phyloP scores from a whole-genome alignment of 2,797 vertebrate genomes.

The Thunnus albacares region DNA sequence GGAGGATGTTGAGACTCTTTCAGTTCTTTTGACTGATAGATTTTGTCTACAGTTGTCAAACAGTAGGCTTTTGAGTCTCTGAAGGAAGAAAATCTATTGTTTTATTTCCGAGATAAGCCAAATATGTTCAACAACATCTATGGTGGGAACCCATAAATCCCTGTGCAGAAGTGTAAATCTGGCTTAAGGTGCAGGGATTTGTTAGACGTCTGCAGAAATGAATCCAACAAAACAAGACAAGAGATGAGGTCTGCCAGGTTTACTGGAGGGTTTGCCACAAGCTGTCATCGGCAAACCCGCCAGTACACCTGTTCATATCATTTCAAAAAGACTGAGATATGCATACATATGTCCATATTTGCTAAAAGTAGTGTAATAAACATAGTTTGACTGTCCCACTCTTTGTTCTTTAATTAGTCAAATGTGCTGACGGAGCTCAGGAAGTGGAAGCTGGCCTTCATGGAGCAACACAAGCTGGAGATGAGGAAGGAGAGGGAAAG shows the following conservation, averaged over 20 bases:
- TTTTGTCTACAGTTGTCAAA: neutral
- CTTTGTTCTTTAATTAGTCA: conserved; percentile 78
- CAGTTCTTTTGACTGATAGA: neutral
- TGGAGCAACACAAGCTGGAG: conserved; percentile 91
- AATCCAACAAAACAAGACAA: neutral
- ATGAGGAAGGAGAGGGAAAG: conserved; percentile 90
- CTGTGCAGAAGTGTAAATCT: neutral
- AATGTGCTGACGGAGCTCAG: conserved; percentile 93
- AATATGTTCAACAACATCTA: neutral
- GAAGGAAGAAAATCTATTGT: neutral
- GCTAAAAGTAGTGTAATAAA: conserved; percentile 4
- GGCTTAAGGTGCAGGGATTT: neutral
- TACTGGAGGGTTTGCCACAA: neutral
- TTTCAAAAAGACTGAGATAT: neutral
- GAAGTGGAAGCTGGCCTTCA: conserved; percentile 92
- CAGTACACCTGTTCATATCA: neutral
- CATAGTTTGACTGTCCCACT: conserved; percentile 23
- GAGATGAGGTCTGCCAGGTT: neutral
- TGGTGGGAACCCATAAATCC: neutral
- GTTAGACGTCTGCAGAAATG: neutral
- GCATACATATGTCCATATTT: conserved; percentile 28
- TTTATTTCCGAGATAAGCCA: neutral
- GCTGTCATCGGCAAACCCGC: neutral
- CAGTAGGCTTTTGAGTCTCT: neutral
- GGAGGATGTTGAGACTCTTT: conserved; percentile 2